Evolutionary conservation across 53 echinoderm and acorn worm genomes (phyloP).

Genomic region (Temnopleurus reevesii): DNA sequence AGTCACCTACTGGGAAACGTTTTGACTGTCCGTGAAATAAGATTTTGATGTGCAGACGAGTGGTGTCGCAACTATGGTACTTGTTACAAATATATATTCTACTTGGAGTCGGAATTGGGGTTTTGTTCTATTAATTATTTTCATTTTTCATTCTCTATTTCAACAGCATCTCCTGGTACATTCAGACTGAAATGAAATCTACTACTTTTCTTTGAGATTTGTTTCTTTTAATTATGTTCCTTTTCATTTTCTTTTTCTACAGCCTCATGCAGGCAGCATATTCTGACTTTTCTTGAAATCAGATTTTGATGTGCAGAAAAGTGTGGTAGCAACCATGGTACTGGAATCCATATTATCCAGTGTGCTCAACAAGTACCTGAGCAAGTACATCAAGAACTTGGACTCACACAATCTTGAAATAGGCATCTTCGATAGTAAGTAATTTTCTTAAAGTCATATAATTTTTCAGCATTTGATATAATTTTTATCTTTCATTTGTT

Average conservation of each 20-base stretch:
- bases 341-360: slow-evolving; percentile 80
- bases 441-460: neutral
- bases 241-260: too few relatives aligned
- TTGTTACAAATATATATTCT: too few relatives aligned
- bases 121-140: too few relatives aligned
- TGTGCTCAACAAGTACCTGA: slow-evolving; percentile 87
- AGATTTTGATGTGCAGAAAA: neutral
- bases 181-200: too few relatives aligned
- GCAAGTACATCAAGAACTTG: slow-evolving; percentile 94
- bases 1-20: neutral
- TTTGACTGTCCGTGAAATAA: too few relatives aligned
- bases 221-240: too few relatives aligned
- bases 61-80: slow-evolving; percentile 70
- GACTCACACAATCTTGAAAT: slow-evolving; percentile 82
- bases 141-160: neutral
- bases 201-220: too few relatives aligned
- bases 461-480: neutral
- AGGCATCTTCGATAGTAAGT: slow-evolving; percentile 92
- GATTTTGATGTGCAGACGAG: too few relatives aligned
- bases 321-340: slow-evolving; percentile 68
- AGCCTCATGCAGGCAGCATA: too few relatives aligned
- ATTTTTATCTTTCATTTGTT: neutral
- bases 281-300: neutral
- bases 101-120: too few relatives aligned
- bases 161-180: too few relatives aligned